Conservation (phyloP, 2,888 invertebrate species). For the Leptopilina drosophilae region DNA sequence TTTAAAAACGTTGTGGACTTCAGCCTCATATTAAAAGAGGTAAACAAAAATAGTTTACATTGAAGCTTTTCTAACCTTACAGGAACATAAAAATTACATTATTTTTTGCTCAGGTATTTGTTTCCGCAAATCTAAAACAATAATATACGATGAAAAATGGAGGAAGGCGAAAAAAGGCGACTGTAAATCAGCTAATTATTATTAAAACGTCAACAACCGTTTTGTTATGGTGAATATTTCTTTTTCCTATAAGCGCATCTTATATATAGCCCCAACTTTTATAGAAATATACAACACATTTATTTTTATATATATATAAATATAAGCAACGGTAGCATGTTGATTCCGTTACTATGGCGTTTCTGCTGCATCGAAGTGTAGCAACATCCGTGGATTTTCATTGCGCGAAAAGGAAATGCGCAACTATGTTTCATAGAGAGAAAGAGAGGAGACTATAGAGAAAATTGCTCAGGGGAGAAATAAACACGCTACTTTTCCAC, state of each 20-base stretch:
- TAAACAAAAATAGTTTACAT: too few species aligned
- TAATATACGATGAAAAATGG: background rate
- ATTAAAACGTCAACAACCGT: conserved; percentile 35
- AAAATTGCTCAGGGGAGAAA: conserved; percentile 28
- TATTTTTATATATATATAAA: too few species aligned
- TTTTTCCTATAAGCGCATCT: conserved; percentile 4
- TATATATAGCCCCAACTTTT: too few species aligned
- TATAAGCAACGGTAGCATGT: conserved; percentile 33
- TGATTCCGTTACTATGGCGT: conserved; percentile 35
- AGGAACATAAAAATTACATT: too few species aligned
- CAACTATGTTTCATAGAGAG: conserved; percentile 14
- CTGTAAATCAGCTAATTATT: conserved; percentile 21
- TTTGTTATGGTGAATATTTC: background rate
- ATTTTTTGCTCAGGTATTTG: too few species aligned
- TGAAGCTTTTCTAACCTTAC: too few species aligned
- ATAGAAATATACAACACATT: too few species aligned
- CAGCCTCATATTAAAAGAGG: too few species aligned
- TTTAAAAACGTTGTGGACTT: too few species aligned
- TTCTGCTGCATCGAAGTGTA: conserved; percentile 24
- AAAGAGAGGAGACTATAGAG: background rate
- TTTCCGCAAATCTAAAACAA: too few species aligned
- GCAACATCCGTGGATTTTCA: conserved; percentile 38
- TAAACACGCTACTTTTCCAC: conserved; percentile 1
- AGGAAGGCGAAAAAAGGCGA: background rate
- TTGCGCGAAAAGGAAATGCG: conserved; percentile 34